A percentile compares a stretch with the other conserved stretches of the same genome.
phyloP scores from a whole-genome alignment of 2,888 invertebrate species.

The Zele albiditarsus region DNA sequence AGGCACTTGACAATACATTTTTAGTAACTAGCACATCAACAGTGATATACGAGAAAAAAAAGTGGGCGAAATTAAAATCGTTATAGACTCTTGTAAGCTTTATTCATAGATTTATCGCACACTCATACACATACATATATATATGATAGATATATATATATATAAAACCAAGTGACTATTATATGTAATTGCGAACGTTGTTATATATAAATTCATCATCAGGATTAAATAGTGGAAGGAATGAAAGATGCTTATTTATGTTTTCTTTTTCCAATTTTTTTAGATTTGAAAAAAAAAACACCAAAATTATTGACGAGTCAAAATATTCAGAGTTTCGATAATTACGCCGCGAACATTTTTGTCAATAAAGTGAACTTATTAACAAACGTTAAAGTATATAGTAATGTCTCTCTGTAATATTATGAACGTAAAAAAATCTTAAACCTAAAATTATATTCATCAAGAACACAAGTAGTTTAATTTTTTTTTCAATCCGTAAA shows the following conservation, averaged over 20 bases:
- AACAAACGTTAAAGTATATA: constrained; percentile 25
- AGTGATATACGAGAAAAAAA: background rate
- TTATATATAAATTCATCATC: constrained; percentile 12
- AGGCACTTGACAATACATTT: background rate
- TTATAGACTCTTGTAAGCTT: constrained; percentile 59
- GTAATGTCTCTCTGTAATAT: constrained; percentile 25
- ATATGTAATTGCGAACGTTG: constrained; percentile 26
- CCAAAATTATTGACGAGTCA: constrained; percentile 48
- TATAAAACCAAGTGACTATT: constrained; percentile 54
- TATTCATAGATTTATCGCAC: constrained; percentile 61
- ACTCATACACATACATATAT: constrained; percentile 52
- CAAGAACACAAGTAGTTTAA: constrained; percentile 21
- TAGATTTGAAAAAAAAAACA: background rate
- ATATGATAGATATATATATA: constrained; percentile 56
- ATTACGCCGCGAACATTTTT: background rate
- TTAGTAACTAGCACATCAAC: constrained; percentile 20
- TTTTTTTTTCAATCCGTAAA: constrained; percentile 22
- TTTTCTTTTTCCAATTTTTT: background rate
- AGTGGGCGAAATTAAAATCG: constrained; percentile 21
- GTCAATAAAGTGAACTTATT: constrained; percentile 5
- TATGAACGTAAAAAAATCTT: constrained; percentile 33
- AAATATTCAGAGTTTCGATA: constrained; percentile 28
- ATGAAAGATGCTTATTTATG: background rate
- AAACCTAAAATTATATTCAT: constrained; percentile 41
- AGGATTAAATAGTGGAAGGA: background rate